Evolutionary conservation across 2,888 invertebrate genomes (phyloP), one percentile per base, ranked within the genome.

Genomic region (Synanthedon tipuliformis): DNA sequence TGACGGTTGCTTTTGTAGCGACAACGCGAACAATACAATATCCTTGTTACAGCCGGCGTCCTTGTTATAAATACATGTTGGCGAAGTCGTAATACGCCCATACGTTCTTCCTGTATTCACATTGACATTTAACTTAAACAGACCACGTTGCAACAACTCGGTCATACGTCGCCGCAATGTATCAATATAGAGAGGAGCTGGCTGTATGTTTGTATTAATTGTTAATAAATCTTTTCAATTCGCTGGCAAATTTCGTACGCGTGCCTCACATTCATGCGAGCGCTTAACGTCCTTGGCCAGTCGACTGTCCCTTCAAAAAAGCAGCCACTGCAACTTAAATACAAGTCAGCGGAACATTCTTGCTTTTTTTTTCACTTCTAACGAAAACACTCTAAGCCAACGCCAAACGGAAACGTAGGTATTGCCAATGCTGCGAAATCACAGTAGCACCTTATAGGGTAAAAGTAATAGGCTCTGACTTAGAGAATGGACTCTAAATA

Each of bases 61-160:
- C 78, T 82, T 71, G 78, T 67, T 73, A 74, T 68, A 75, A 64
- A 69, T 70, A 72, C 61, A 61, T 59, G 60, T 57, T 59, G 62
- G 56, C 66, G 57, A 66, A 64, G 63, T 65, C 65, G 61, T 61
- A 57, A 62, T 59, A 67, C 70, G 70, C 75, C 71, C 73, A 71
- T 66, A 63, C 59, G 66, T 62, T 75, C 81, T 82, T 83, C 82
- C 81, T 82, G 81, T 68, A 73, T 69, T 63, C 58, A 61, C 84
- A 83, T 83, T 84, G 85, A 84, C 84, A 82, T 84, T 85, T 83
- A 73, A 62, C 54, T 58, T 56, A 57, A 61, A 69, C 58, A 61
- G 63, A 61, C 61, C 61, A 54, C 62, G 60, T 23, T 56, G 18
- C 18, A 51, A 50, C 58, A 61, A 55, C 57, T 52, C 55, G 56